Base-by-base conservation (phyloP, 2,888 invertebrate species). In the Hirtodrosophila alboralis region DNA sequence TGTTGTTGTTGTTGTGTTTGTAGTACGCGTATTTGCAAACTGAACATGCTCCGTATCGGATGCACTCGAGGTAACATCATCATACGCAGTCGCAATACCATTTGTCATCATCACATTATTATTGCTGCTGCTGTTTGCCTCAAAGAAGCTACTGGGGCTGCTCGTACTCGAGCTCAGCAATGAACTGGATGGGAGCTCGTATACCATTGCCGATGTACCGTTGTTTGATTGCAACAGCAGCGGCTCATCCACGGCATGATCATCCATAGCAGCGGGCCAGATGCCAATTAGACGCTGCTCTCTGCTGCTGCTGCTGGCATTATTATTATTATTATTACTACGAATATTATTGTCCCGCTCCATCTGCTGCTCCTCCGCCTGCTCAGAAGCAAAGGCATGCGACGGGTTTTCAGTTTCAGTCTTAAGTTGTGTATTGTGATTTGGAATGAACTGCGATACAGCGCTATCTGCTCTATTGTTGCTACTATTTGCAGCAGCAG, bases 11-110 rank as follows among this genome's bases (percentile, higher is more conserved):
- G 89, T 88, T 21, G 88, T 89, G 40, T 89, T 88, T 6, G 87
- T 88, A 21, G 88, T 88, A 5, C 89, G 73, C 3, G 88, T 89
- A 43, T 89, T 68, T 0, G 89, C 87, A 37, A 89, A 88, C 49
- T 86, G 87, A 5, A 73, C 88, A 59, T 88, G 89, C 61, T 88
- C 88, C 7, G 89, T 83, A 38, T 88, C 89, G 7, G 89, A 89
- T 9, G 88, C 86, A 47, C 89, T 84, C 8, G 89, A 85, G 1
- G 83, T 85, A 5, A 87, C 88, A 70, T 88, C 87, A 62, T 88
- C 86, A 54, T 73, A 71, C 33, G 52, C 54, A 5, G 45, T 60
- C 1, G 45, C 44, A 40, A 48, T 58, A 4, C 23, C 48, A 10
- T 31, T 61, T 4, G 45, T 31, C 44, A 38, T 8, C 6, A 37